Conservation (phyloP, 1,140 invertebrate species). For the Hormaphis cornu region DNA sequence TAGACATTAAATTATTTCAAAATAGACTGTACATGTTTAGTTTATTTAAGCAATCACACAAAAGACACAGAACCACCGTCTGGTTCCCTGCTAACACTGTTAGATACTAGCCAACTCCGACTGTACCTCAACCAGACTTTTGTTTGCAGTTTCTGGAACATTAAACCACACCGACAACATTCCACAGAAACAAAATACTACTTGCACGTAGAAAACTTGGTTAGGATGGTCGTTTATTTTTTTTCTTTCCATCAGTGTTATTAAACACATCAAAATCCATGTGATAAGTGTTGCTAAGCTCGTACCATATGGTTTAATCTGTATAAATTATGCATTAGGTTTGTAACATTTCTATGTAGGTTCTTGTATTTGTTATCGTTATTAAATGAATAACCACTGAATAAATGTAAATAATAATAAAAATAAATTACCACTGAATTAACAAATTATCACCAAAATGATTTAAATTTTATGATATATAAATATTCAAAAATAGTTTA, state of each 20-base stretch:
- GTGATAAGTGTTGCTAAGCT: neutral
- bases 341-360: neutral
- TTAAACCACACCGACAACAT: conserved; percentile 49
- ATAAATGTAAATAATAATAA: too few relatives aligned
- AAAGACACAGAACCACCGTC: too few relatives aligned
- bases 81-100: too few relatives aligned
- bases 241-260: conserved; percentile 62
- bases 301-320: conserved; percentile 9
- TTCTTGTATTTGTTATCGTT: neutral
- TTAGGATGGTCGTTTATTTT: conserved; percentile 52
- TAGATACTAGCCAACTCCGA: too few relatives aligned
- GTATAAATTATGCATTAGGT: neutral
- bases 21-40: too few relatives aligned
- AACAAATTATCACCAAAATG: neutral
- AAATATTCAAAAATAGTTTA: neutral
- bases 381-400: too few relatives aligned
- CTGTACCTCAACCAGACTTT: conserved; percentile 47
- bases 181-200: conserved; percentile 54
- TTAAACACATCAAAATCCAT: conserved; percentile 55
- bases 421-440: too few relatives aligned
- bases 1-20: too few relatives aligned
- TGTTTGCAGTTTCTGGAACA: conserved; percentile 72
- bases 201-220: conserved; percentile 72
- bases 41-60: too few relatives aligned
- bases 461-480: too few relatives aligned